Percentiles rank a stretch among this genome's conserved stretches.
These are phyloP conservation scores for Chydorus sphaericus DNA, from an alignment of 2,888 invertebrate species.

Conservation along the genomic window DNA sequence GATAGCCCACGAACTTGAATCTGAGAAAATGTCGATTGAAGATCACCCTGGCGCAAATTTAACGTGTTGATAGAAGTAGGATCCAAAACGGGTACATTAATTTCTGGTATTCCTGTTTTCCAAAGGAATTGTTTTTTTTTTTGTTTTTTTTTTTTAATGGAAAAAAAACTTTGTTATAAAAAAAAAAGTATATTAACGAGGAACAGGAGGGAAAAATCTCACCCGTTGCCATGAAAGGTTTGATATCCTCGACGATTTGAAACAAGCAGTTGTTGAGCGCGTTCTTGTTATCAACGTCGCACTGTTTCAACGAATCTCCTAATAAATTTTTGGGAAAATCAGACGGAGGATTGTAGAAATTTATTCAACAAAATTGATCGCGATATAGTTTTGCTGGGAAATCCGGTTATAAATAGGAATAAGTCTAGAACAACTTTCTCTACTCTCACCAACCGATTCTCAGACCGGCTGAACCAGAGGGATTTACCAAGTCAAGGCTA, in stretches of 20 bases:
- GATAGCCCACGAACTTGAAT: conserved; percentile 56
- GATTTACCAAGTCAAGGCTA: no score
- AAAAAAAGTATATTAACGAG: conserved; percentile 14
- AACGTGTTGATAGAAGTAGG: conserved; percentile 52
- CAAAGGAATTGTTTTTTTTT: no score
- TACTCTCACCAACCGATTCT: no score
- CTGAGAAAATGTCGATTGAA: conserved; percentile 55
- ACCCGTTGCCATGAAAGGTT: conserved; percentile 41
- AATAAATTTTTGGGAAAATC: no score
- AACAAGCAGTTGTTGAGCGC: conserved; percentile 38
- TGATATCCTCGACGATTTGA: conserved; percentile 37
- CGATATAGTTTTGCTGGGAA: no score
- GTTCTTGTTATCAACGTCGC: conserved; percentile 34
- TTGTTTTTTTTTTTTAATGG: no score
- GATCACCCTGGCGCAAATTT: conserved; percentile 62
- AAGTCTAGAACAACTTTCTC: no score
- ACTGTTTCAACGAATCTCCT: conserved; percentile 40
- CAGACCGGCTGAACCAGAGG: no score
- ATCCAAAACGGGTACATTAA: conserved; percentile 58
- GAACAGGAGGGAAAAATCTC: conserved; percentile 17
- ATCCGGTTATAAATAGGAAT: no score
- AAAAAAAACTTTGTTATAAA: no score
- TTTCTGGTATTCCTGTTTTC: conserved; percentile 53
- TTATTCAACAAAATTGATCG: no score
- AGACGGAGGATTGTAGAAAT: no score